Percentiles rank a stretch among this genome's conserved stretches.
Conservation (phyloP, 23 tunicate genomes). For the Phallusia fumigata region DNA sequence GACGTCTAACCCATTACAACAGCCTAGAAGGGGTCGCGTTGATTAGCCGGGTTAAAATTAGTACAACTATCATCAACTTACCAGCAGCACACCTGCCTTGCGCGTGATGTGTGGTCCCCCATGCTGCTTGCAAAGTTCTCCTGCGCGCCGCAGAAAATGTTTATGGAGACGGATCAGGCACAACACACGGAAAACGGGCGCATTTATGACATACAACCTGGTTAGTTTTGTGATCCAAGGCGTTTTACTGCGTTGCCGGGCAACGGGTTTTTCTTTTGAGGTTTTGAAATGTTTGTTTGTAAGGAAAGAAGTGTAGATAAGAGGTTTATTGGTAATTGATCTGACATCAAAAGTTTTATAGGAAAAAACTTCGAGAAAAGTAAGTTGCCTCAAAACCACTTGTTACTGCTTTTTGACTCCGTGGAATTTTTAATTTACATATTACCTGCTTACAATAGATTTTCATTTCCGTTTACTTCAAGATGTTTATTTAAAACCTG, state of each 20-base stretch:
- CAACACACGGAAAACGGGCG: neutral
- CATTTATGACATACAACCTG: neutral
- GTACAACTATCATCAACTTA: neutral
- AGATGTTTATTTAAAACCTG: too few species aligned
- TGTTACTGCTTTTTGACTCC: neutral
- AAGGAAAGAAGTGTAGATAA: neutral
- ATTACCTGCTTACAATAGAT: neutral
- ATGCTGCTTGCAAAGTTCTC: neutral
- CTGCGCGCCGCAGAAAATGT: neutral
- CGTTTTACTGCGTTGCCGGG: neutral
- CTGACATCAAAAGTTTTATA: neutral
- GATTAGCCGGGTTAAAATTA: neutral
- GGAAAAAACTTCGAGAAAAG: too few species aligned
- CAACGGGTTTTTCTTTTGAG: neutral
- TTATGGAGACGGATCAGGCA: neutral
- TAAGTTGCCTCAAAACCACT: neutral
- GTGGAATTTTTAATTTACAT: neutral
- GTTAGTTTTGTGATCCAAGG: neutral
- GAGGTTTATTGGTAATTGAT: neutral
- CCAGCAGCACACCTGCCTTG: neutral
- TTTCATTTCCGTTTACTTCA: neutral
- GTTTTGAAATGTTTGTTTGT: neutral
- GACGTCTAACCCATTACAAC: neutral
- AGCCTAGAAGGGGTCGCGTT: neutral
- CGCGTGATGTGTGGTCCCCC: neutral